Evolutionary conservation across 2,888 invertebrate genomes (phyloP).

Genomic region (Zygogramma bicolorata): DNA sequence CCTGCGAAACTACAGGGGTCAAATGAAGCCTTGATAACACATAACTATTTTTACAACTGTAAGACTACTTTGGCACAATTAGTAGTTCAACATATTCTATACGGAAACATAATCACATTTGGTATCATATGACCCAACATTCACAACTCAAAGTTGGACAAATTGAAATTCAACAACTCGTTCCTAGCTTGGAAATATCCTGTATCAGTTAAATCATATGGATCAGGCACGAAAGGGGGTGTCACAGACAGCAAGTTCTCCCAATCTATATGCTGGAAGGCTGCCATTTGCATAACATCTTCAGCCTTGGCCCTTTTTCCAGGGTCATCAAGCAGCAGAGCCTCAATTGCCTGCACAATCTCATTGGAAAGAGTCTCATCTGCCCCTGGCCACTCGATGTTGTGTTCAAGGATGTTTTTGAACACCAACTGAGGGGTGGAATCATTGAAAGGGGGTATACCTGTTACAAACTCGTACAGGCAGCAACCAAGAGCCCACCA

Average conservation of each 20-base stretch:
- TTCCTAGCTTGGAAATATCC: conserved; percentile 92
- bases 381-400: conserved; percentile 91
- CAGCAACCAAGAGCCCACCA: conserved; percentile 99
- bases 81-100: no score
- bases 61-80: no score
- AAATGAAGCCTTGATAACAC: no score
- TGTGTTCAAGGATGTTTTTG: conserved; percentile 82
- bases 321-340: conserved; percentile 81
- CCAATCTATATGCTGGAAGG: conserved; percentile 86
- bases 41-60: no score
- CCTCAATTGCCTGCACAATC: conserved; percentile 81
- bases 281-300: conserved; percentile 75
- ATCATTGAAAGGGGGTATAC: conserved; percentile 95
- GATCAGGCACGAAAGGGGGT: conserved; percentile 91
- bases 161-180: conserved; percentile 82
- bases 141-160: conserved; percentile 83
- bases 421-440: conserved; percentile 93
- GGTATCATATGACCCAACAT: no score
- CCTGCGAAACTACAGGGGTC: no score
- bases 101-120: no score
- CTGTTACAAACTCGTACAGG: conserved; percentile 95
- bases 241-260: conserved; percentile 77
- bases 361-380: conserved; percentile 84
- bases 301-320: conserved; percentile 76
- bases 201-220: conserved; percentile 89